Conservation (phyloP, 2,888 invertebrate genomes). For the Pheosia gnoma region DNA sequence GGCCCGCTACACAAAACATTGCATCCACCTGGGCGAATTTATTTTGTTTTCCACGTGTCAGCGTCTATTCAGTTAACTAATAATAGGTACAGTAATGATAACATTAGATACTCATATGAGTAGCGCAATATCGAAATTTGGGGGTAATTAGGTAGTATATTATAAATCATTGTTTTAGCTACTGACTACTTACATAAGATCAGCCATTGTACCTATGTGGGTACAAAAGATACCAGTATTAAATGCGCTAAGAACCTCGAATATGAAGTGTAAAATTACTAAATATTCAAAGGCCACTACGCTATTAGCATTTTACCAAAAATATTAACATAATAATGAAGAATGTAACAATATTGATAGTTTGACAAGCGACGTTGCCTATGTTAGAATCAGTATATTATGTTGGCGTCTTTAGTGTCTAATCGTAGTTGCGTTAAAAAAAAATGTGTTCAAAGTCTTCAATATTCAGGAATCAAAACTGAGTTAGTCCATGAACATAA, state of each 20-base stretch:
- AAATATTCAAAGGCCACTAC: constrained; percentile 25
- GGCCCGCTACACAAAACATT: no score
- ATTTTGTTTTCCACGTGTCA: no score
- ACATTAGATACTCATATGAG: no score
- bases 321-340: constrained; percentile 29
- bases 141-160: background rate
- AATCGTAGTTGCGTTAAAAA: no score
- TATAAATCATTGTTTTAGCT: background rate
- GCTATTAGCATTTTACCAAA: constrained; percentile 19
- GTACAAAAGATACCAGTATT: background rate
- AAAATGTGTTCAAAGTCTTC: no score
- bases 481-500: no score
- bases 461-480: no score
- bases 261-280: constrained; percentile 20
- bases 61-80: no score
- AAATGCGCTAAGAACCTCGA: constrained; percentile 16
- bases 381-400: background rate
- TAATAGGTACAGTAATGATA: no score
- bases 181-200: background rate
- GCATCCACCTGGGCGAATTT: no score
- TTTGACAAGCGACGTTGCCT: background rate
- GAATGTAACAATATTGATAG: constrained; percentile 13
- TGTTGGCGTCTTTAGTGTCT: background rate
- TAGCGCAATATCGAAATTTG: no score
- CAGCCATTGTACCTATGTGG: background rate